Percentiles rank a stretch among this genome's conserved stretches.
Evolutionary conservation across 2,888 invertebrate genomes (phyloP).

Genomic region (Spisula solida): DNA sequence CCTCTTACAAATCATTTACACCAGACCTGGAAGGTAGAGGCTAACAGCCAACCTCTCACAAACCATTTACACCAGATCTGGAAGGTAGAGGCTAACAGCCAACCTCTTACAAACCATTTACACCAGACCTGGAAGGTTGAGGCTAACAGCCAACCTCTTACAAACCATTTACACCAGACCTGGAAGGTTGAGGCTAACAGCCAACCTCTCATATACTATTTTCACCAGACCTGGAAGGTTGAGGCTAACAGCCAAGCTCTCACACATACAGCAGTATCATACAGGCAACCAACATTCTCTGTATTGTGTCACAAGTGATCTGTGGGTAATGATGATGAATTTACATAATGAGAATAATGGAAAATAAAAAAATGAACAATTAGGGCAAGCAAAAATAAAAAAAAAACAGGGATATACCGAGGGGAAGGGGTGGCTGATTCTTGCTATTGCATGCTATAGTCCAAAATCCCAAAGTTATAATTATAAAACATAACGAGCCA

Average conservation of each 20-base stretch:
- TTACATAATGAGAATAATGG: constrained; percentile 41
- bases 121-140: constrained; percentile 25
- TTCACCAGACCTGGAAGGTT: constrained; percentile 26
- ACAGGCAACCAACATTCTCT: background rate
- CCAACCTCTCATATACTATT: background rate
- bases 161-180: background rate
- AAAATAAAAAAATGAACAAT: constrained; percentile 28
- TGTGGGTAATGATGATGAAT: constrained; percentile 28
- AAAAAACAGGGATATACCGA: constrained; percentile 39
- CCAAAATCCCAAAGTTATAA: constrained; percentile 45
- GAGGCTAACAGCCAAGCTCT: background rate
- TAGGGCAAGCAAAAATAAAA: constrained; percentile 44
- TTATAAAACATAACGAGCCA: constrained; percentile 19
- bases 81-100: constrained; percentile 9
- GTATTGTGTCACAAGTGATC: constrained; percentile 14
- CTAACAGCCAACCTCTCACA: background rate
- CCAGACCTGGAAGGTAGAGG: constrained; percentile 26
- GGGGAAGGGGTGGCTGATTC: background rate
- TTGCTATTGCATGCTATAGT: constrained; percentile 52
- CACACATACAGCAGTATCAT: background rate
- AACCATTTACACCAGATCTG: background rate
- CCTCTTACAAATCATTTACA: background rate
- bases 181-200: constrained; percentile 27
- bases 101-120: background rate
- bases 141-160: background rate